phyloP scores from a whole-genome alignment of 2,113 vertebrate genomes.

The Tetrax tetrax region DNA sequence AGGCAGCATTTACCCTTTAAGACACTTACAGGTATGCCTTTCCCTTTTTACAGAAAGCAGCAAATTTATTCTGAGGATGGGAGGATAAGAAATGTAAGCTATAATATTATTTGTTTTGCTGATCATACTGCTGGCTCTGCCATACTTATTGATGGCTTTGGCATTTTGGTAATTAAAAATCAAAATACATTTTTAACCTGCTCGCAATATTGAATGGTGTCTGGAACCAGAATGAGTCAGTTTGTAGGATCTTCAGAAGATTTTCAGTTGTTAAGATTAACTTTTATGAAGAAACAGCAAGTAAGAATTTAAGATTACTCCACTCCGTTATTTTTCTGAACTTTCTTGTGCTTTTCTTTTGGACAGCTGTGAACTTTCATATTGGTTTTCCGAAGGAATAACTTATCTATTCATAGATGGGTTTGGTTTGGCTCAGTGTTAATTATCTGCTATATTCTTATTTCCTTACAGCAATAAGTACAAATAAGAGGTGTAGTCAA shows the following conservation, averaged over 20 bases:
- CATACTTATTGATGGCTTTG: not conserved
- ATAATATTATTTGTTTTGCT: not conserved
- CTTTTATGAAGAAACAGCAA: not conserved
- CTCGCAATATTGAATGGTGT: not conserved
- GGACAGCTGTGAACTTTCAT: not conserved
- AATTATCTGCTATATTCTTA: not conserved
- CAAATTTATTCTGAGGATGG: not conserved
- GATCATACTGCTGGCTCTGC: not conserved
- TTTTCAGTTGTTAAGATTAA: not conserved
- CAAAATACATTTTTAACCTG: not conserved
- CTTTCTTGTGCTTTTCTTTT: not conserved
- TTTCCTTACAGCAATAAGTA: not conserved
- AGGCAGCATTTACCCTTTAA: not conserved
- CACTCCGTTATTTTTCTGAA: not conserved
- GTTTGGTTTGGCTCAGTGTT: not conserved
- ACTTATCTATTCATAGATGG: not conserved
- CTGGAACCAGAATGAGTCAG: not conserved
- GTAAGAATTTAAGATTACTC: not conserved
- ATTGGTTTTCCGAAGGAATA: not conserved
- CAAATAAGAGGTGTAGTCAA: not conserved
- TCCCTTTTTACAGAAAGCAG: not conserved
- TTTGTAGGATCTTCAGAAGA: not conserved
- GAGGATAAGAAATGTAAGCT: not conserved
- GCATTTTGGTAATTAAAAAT: not conserved
- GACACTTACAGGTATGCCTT: not conserved